phyloP scores from a whole-genome alignment of 2,113 vertebrate species.

The Sander lucioperca region DNA sequence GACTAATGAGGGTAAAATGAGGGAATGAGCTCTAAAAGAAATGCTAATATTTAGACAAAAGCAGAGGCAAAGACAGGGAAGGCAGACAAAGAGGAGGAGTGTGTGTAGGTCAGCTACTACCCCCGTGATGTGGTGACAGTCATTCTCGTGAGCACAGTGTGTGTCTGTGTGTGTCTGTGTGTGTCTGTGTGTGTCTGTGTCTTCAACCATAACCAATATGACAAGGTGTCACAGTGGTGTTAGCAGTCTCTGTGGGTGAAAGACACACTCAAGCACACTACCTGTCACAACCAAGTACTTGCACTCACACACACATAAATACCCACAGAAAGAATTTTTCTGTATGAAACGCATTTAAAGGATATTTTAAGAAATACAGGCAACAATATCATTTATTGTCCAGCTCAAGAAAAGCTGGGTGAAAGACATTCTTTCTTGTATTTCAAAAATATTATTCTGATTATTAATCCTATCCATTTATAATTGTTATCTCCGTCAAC shows the following conservation, averaged over 20 bases:
- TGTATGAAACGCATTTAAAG: neutral
- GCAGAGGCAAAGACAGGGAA: constrained; percentile 1
- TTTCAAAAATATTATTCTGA: neutral
- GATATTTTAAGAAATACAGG: neutral
- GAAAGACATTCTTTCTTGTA: neutral
- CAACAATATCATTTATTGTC: neutral
- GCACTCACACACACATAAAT: neutral
- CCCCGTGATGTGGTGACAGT: constrained; percentile 63
- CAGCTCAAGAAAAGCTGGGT: neutral
- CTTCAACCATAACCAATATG: constrained; percentile 39
- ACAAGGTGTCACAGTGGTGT: constrained; percentile 47
- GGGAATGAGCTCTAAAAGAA: constrained; percentile 46
- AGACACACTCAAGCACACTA: neutral
- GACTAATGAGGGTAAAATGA: constrained; percentile 56
- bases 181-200: constrained; percentile 6
- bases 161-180: constrained; percentile 15
- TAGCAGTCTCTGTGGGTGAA: constrained; percentile 41
- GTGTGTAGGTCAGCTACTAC: constrained; percentile 57
- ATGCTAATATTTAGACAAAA: constrained; percentile 50
- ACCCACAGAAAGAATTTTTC: neutral
- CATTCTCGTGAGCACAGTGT: constrained; percentile 50
- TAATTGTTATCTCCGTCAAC: neutral
- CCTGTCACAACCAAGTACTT: neutral
- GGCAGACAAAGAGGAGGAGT: neutral
- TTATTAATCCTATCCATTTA: neutral